A percentile compares a stretch with the other conserved stretches of the same genome.
Conservation (phyloP, 2,113 vertebrate genomes). For the Sinosuthora webbiana region DNA sequence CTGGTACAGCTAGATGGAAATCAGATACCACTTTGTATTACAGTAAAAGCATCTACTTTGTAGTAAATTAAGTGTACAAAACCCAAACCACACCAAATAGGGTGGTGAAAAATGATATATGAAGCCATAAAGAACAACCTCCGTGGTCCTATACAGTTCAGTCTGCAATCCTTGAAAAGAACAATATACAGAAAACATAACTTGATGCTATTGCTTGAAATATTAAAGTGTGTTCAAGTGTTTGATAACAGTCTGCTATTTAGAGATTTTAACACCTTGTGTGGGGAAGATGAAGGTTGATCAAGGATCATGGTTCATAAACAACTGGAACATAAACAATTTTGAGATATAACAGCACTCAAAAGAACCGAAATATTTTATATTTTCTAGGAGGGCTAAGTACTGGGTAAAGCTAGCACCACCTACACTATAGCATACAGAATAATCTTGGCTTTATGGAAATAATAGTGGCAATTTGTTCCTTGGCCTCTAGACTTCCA, state of each 20-base stretch:
- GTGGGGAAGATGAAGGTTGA: neutral
- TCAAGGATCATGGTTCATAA: neutral
- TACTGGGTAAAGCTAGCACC: neutral
- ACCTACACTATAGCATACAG: neutral
- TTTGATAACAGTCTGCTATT: neutral
- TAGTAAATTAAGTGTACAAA: neutral
- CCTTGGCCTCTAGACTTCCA: neutral
- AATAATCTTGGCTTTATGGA: neutral
- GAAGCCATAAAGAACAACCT: neutral
- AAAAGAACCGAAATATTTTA: constrained; percentile 8
- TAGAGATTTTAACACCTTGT: neutral
- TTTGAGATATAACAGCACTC: constrained; percentile 9
- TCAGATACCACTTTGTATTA: neutral
- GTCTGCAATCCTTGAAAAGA: neutral
- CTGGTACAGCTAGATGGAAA: neutral
- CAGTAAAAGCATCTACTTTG: neutral
- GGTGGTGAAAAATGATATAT: neutral
- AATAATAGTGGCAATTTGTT: neutral
- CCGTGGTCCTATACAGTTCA: neutral
- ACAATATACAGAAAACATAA: neutral
- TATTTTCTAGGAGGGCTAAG: neutral
- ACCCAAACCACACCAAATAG: neutral
- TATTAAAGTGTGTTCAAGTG: neutral
- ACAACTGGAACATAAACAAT: neutral
- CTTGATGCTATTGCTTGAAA: neutral